These are phyloP conservation scores for Macroglossus sobrinus DNA, from an alignment of 2,113 vertebrate species.

Conservation along the genomic window DNA sequence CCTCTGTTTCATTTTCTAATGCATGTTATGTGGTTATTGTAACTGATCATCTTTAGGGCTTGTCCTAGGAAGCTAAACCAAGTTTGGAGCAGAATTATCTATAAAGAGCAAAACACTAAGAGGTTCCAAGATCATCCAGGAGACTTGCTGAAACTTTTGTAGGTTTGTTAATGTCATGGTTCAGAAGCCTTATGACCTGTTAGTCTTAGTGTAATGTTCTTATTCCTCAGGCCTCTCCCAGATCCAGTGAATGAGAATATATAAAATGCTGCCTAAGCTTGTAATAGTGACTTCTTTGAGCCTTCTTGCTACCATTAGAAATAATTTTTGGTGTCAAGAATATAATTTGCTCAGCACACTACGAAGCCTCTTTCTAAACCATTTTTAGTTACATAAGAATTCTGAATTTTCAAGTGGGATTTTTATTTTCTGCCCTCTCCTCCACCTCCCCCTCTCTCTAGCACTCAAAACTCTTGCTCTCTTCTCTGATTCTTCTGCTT, in stretches of 20 bases:
- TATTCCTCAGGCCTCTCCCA: not conserved
- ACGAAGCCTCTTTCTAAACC: not conserved
- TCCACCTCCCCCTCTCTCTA: no score
- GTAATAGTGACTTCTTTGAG: not conserved
- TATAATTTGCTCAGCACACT: not conserved
- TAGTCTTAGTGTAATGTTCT: not conserved
- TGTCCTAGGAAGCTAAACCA: not conserved
- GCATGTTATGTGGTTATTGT: not conserved
- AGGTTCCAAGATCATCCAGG: not conserved
- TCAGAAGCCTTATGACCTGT: not conserved
- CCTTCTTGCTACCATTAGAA: not conserved
- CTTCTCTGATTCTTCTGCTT: not conserved
- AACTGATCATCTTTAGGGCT: not conserved
- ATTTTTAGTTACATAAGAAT: not conserved
- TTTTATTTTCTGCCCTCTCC: not conserved
- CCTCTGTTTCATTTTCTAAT: not conserved
- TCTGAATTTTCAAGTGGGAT: not conserved
- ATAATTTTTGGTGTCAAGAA: constrained; percentile 18
- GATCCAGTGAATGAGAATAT: not conserved
- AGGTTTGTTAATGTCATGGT: not conserved
- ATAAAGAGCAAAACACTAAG: not conserved
- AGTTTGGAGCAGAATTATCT: not conserved
- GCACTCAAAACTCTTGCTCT: not conserved
- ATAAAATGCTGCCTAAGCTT: not conserved
- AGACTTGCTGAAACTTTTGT: constrained; percentile 20